These are phyloP conservation scores for Gryllus bimaculatus DNA, from an alignment of 1,140 invertebrate species.

Conservation along the genomic window DNA sequence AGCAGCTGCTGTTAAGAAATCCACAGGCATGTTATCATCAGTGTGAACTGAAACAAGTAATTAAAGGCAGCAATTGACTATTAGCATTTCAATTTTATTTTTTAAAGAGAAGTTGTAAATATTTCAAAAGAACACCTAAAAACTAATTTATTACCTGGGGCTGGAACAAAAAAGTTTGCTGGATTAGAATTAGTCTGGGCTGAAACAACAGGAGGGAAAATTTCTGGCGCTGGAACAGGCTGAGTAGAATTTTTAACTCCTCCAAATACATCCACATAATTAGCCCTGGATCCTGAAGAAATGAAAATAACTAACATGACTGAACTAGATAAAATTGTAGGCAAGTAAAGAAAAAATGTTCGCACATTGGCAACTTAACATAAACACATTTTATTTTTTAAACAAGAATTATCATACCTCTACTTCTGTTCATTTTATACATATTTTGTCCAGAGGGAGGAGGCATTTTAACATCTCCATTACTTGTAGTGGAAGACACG, in stretches of 20 bases:
- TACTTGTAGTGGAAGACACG: conserved; percentile 16
- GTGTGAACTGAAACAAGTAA: background rate
- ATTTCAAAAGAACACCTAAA: background rate
- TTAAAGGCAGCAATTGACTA: background rate
- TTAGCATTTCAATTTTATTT: background rate
- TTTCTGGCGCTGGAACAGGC: conserved; percentile 28
- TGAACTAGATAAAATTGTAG: conserved; percentile 9
- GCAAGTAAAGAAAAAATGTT: conserved; percentile 13
- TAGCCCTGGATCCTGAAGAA: conserved; percentile 56
- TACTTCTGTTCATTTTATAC: conserved; percentile 63
- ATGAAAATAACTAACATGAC: conserved; percentile 20
- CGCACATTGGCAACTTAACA: conserved; percentile 11
- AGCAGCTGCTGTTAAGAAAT: background rate
- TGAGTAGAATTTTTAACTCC: conserved; percentile 38
- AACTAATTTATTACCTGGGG: conserved; percentile 33
- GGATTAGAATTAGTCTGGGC: conserved; percentile 32
- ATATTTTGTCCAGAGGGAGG: conserved; percentile 50
- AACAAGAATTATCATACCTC: conserved; percentile 43
- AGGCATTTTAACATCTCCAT: conserved; percentile 33
- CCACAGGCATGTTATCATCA: background rate
- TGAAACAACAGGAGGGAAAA: conserved; percentile 31
- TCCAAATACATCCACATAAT: conserved; percentile 76
- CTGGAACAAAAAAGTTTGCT: conserved; percentile 43
- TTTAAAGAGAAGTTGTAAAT: background rate
- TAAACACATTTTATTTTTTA: background rate